Base-by-base conservation (phyloP, 2,113 vertebrate species). In the Silurus meridionalis region DNA sequence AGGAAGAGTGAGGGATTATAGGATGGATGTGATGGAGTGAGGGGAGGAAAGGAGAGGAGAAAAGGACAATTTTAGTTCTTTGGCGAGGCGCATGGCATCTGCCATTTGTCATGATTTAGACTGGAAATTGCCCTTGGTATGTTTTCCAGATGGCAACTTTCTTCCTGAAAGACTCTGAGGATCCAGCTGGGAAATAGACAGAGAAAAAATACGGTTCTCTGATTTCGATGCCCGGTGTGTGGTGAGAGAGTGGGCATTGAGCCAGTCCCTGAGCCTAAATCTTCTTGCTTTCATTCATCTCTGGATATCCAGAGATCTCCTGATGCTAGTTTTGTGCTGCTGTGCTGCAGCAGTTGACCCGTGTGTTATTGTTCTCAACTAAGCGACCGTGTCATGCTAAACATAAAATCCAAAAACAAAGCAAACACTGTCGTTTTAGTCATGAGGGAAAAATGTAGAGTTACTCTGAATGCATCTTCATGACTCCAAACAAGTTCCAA, bases 41-140 rank as follows among this genome's bases (percentile, higher is more conserved):
- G 17, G 46, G 60, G 14, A 15, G 3, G 13, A 46, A 28, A 57
- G 28, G 9, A 25, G 57, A 60, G 25, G 25, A 52, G 19, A 67
- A 37, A 79, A 25, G 25, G 55, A 63, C 78, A 79, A 85, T 80
- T 87, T 61, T 61, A 88, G 75, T 67, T 67, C 89, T 69, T 88
- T 87, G 79, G 74, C 85, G 69, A 88, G 80, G 57, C 63, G n/a
- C 77, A 63, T 78, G 79, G 25, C 46, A 66, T n/a, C 63, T 89
- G 71, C 79, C 79, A 88, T 88, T 90, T 89, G 81, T 86, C 89
- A 88, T 82, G 89, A 86, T 90, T 90, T 90, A 63, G 87, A 63
- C 80, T 63, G 85, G 74, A 90, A 88, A 86, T 86, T 86, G 89
- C 80, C 87, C 82, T 79, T 79, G 63, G 67, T 87, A 55, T 88